Evolutionary conservation across 1,140 invertebrate species (phyloP).

Genomic region (Sarcophaga bullata): DNA sequence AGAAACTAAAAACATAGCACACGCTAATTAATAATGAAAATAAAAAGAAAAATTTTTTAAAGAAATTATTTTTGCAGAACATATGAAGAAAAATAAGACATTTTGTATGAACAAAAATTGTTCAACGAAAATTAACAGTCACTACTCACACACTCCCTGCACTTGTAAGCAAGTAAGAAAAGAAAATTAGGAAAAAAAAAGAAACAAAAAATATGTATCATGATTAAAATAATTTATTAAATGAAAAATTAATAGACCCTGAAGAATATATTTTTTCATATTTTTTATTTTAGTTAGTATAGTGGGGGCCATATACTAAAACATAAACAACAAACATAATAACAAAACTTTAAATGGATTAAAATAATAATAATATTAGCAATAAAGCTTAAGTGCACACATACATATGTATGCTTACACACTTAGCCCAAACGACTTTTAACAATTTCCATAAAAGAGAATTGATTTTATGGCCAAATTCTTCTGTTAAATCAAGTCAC

Average conservation of each 20-base stretch:
- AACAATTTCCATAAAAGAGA: too few relatives aligned
- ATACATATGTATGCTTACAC: too few relatives aligned
- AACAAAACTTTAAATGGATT: conserved; percentile 16
- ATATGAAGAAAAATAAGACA: background rate
- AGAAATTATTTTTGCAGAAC: background rate
- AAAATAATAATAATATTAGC: background rate
- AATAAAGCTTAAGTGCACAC: background rate
- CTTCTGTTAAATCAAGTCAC: too few relatives aligned
- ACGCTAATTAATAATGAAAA: background rate
- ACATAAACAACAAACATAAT: conserved; percentile 1
- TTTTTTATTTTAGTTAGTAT: conserved; percentile 14
- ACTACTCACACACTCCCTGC: too few relatives aligned
- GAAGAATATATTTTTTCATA: conserved; percentile 28
- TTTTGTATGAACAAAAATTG: background rate
- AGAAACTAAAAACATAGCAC: background rate
- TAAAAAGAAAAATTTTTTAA: background rate
- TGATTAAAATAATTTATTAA: conserved; percentile 16
- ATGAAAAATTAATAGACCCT: conserved; percentile 33
- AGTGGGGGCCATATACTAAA: background rate
- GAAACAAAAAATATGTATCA: background rate
- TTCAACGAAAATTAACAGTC: too few relatives aligned
- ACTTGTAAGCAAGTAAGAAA: background rate
- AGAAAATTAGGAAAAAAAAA: background rate
- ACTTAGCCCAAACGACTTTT: too few relatives aligned
- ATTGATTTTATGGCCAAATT: too few relatives aligned